Evolutionary conservation across 2,888 invertebrate species (phyloP).

Genomic region (Limnephilus marmoratus): DNA sequence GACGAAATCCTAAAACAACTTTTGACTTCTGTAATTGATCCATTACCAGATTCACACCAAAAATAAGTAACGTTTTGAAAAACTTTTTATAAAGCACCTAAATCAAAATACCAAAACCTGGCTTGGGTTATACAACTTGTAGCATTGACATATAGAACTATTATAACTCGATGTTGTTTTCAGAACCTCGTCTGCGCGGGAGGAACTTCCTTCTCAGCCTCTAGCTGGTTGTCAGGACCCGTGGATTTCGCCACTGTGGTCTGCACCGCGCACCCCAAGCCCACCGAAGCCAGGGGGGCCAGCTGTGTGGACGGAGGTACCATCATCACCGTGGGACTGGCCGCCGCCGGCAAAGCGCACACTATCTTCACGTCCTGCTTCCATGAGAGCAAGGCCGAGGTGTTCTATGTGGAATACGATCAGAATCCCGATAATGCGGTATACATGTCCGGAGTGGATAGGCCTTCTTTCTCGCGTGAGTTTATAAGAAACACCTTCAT

Average conservation of each 20-base stretch:
- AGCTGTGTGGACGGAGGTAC: constrained; percentile 16
- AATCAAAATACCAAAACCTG: no score
- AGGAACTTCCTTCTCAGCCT: not conserved
- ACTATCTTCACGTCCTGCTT: constrained; percentile 50
- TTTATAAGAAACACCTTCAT: not conserved
- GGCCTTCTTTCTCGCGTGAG: constrained; percentile 46
- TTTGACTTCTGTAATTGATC: no score
- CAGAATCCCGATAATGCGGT: constrained; percentile 48
- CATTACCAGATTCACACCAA: no score
- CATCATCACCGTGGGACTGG: constrained; percentile 13
- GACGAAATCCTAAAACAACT: no score
- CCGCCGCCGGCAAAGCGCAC: constrained; percentile 18
- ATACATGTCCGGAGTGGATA: constrained; percentile 24
- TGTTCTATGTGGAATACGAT: constrained; percentile 51
- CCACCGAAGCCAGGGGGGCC: not conserved
- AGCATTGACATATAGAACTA: no score
- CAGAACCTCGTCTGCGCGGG: not conserved
- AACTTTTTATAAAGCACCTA: no score
- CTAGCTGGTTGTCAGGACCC: constrained; percentile 20
- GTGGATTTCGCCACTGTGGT: not conserved
- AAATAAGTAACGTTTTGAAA: no score
- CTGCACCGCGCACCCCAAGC: not conserved
- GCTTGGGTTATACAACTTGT: no score
- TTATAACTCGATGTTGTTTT: not conserved
- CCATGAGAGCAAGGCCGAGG: constrained; percentile 56